Evolutionary conservation across 2,113 vertebrate genomes (phyloP).

Genomic region (Hydrochoerus hydrochaeris): DNA sequence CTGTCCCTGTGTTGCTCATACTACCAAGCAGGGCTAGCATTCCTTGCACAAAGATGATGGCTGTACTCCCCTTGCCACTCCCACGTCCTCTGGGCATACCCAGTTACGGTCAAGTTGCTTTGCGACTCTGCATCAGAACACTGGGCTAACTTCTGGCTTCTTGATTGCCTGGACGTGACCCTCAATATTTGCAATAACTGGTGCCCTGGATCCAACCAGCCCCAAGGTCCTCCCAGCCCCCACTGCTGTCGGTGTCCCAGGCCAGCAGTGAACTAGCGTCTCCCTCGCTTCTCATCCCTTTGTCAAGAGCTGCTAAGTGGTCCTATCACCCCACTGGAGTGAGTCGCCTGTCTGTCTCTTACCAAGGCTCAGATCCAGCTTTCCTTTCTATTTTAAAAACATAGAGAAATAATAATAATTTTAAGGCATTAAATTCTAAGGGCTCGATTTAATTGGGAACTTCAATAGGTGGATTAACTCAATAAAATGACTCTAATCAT

Average conservation of each 20-base stretch:
- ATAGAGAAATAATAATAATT: neutral
- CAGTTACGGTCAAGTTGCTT: neutral
- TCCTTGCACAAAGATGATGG: too few species aligned
- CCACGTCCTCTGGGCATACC: fast-evolving
- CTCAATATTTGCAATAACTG: neutral
- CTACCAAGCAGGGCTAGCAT: fast-evolving
- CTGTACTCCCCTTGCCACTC: neutral
- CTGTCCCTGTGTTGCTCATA: fast-evolving
- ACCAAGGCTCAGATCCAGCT: neutral
- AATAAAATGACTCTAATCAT: neutral
- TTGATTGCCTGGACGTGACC: neutral
- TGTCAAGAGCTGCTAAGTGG: too few species aligned
- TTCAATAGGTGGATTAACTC: neutral
- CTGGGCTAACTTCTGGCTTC: neutral
- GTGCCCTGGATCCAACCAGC: neutral
- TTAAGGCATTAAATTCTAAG: neutral
- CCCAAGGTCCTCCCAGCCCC: too few species aligned
- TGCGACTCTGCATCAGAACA: neutral
- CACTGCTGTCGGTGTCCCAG: neutral
- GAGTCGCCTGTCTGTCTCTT: neutral
- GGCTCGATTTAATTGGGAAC: neutral
- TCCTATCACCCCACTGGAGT: neutral
- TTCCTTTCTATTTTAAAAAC: neutral
- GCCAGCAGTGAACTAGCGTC: too few species aligned
- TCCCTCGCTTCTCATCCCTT: too few species aligned